phyloP scores from a whole-genome alignment of 2,113 vertebrate species.

The Eudyptes chrysolophus region DNA sequence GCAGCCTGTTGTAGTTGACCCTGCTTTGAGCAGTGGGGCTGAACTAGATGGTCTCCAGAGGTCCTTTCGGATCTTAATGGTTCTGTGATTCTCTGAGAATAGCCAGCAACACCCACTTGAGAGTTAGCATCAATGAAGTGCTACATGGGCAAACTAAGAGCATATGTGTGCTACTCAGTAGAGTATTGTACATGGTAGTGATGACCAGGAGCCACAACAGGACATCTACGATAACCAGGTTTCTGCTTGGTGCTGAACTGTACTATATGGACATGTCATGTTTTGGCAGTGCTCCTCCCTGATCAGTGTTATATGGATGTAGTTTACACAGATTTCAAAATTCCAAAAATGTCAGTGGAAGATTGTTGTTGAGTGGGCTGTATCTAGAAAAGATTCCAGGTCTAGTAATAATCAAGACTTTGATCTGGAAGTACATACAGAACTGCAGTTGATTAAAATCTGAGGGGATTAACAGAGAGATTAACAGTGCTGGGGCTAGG shows the following conservation, averaged over 20 bases:
- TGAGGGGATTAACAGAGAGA: accelerated
- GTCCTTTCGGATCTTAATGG: background rate
- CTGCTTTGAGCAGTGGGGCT: background rate
- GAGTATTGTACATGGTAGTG: background rate
- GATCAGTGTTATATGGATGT: background rate
- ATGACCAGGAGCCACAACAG: background rate
- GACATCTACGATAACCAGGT: background rate
- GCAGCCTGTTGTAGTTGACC: background rate
- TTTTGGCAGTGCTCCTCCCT: background rate
- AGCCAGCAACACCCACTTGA: background rate
- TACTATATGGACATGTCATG: background rate
- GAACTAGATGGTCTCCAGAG: background rate
- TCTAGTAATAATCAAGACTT: background rate
- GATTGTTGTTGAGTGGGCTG: accelerated
- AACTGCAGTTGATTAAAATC: background rate
- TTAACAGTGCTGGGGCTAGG: background rate
- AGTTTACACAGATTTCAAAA: background rate
- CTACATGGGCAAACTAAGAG: background rate
- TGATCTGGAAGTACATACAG: background rate
- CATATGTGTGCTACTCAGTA: background rate
- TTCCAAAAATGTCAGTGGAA: background rate
- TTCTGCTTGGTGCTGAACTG: background rate
- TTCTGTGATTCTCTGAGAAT: background rate
- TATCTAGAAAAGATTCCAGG: background rate
- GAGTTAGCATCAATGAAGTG: background rate